Conservation (phyloP, 2,888 invertebrate species). For the Cosmia trapezina region DNA sequence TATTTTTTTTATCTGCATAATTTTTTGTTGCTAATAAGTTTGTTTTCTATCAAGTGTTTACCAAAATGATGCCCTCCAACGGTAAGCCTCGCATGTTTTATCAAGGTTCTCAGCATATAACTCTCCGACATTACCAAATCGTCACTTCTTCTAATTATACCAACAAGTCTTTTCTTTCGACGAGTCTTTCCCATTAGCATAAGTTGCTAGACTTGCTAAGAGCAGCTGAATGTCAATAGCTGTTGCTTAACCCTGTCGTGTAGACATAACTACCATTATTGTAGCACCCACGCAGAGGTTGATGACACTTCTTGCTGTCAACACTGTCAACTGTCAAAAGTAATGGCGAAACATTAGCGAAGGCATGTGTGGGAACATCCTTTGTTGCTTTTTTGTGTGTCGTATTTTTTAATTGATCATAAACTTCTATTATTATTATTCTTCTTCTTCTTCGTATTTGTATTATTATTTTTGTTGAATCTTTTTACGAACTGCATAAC, state of each 20-base stretch:
- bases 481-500: not conserved
- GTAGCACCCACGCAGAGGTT: conserved; percentile 65
- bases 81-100: conserved; percentile 1
- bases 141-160: not conserved
- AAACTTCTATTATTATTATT: not conserved
- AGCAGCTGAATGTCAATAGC: conserved; percentile 44
- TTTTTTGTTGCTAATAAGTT: not conserved
- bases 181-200: conserved; percentile 29
- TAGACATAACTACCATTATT: conserved; percentile 53
- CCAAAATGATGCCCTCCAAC: not conserved
- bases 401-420: not conserved
- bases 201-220: conserved; percentile 25
- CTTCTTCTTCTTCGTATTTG: too few relatives aligned
- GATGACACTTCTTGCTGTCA: conserved; percentile 61
- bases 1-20: not conserved
- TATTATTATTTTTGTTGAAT: too few relatives aligned
- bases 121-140: not conserved
- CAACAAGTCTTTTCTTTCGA: conserved; percentile 1
- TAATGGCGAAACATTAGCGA: conserved; percentile 22
- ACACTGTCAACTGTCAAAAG: conserved; percentile 44
- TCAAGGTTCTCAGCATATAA: not conserved
- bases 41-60: not conserved
- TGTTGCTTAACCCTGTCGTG: conserved; percentile 43
- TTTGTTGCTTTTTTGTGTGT: not conserved
- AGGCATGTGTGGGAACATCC: not conserved